These are phyloP conservation scores for Dryobota labecula DNA, from an alignment of 2,888 invertebrate species.

Conservation along the genomic window DNA sequence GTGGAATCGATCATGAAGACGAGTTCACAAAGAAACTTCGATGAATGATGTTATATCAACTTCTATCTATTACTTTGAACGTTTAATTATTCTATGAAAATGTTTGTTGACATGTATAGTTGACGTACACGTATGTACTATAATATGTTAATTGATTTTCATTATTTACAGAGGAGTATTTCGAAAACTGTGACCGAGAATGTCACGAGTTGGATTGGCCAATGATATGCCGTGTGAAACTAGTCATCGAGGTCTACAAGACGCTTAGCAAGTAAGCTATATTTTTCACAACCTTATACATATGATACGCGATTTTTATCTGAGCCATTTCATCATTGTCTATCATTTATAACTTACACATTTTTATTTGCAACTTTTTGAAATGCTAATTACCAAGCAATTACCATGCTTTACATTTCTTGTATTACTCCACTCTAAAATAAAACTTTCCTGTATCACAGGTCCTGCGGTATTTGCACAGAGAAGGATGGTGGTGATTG, in stretches of 20 bases:
- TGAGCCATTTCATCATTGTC: background rate
- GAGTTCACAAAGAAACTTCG: slow-evolving; percentile 28
- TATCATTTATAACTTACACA: background rate
- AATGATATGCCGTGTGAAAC: slow-evolving; percentile 94
- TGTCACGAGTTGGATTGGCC: slow-evolving; percentile 95
- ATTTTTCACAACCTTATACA: slow-evolving; percentile 34
- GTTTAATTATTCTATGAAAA: slow-evolving; percentile 7
- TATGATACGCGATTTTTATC: slow-evolving; percentile 10
- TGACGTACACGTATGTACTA: slow-evolving; percentile 13
- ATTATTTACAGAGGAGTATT: slow-evolving; percentile 92
- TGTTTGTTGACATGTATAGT: background rate
- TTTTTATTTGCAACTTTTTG: slow-evolving; percentile 22
- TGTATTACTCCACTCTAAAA: slow-evolving; percentile 11
- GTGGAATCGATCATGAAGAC: slow-evolving; percentile 34
- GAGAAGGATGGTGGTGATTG: slow-evolving; percentile 91
- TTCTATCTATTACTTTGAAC: slow-evolving; percentile 4
- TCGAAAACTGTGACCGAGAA: slow-evolving; percentile 93
- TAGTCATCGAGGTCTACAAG: slow-evolving; percentile 93
- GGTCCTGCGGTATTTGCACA: slow-evolving; percentile 92
- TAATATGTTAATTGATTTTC: slow-evolving; percentile 37
- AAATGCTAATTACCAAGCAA: slow-evolving; percentile 26
- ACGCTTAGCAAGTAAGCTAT: slow-evolving; percentile 92
- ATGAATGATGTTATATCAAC: slow-evolving; percentile 17
- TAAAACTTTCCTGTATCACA: slow-evolving; percentile 68
- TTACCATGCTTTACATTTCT: slow-evolving; percentile 1